Base-by-base conservation (phyloP, 2,797 vertebrate species). In the Paedocypris micromegethes region DNA sequence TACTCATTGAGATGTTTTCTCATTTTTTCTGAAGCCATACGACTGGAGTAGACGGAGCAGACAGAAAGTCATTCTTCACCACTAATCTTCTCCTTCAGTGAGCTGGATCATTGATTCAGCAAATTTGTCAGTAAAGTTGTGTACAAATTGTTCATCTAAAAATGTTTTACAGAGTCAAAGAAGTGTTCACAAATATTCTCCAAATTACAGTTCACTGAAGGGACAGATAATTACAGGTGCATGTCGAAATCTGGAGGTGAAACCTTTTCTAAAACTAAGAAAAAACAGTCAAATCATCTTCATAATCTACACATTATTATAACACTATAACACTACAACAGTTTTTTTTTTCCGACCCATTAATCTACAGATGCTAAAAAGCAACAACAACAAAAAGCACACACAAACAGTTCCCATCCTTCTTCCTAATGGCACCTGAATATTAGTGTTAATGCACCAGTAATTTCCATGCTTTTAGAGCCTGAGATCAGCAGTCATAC, bases 381-480 rank as follows among this genome's bases (percentile, higher is more conserved):
- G 37, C 45, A 60, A 49, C 44, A 65, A 66, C 50, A 23, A 23
- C 23, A 23, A 23, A 23, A 23, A 23, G 23, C 23, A 23, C 23
- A 23, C 23, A 23, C 23, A 23, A 23, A 23, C 23, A 23, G 23
- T 23, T 23, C 23, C 23, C 23, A 44, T 37, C 59, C 42, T 55
- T 51, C 39, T 51, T 23, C 47, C 46, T 55, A 52, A 67, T 67
- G 54, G 45, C 49, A 64, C 45, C 44, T 0, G 46, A 56, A 70
- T 69, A 64, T 71, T 66, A 64, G 9, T 54, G 64, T 68, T 70
- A 70, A 64, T 67, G 49, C 48, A 49, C 39, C 41, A 55, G 52
- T 51, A 42, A 58, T 65, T 63, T 47, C 8, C 61, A 43, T 56
- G 53, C 41, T 73, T 77, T 59, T 58, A 73, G 66, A 57, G 75